A percentile compares a stretch with the other conserved stretches of the same genome.
These are phyloP conservation scores for Parthenolecanium corni DNA, from an alignment of 2,888 invertebrate species.

Conservation along the genomic window DNA sequence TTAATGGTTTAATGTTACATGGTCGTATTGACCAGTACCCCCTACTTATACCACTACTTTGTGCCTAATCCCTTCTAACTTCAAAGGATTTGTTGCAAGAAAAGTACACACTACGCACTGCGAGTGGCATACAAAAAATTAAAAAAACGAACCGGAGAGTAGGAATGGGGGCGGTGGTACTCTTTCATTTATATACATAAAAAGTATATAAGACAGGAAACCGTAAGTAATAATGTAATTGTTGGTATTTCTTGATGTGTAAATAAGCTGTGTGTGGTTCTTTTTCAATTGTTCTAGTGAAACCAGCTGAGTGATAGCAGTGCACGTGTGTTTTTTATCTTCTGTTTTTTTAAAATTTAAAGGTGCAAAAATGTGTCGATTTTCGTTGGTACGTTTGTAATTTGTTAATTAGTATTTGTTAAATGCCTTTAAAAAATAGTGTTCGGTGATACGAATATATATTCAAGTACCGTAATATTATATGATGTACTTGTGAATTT, in stretches of 20 bases:
- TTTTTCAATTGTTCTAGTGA: constrained; percentile 4
- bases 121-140: constrained; percentile 9
- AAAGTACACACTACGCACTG: not conserved
- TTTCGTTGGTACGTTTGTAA: constrained; percentile 20
- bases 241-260: constrained; percentile 16
- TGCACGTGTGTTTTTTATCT: not conserved
- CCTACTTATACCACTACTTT: not conserved
- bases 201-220: constrained; percentile 27
- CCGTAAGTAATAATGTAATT: constrained; percentile 19
- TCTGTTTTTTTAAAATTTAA: not conserved
- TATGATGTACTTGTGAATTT: too few relatives aligned
- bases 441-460: too few relatives aligned
- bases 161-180: constrained; percentile 25
- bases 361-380: constrained; percentile 24
- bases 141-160: constrained; percentile 9
- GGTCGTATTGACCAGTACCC: constrained; percentile 1
- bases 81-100: constrained; percentile 14
- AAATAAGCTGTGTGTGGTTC: constrained; percentile 20
- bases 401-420: too few relatives aligned
- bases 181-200: constrained; percentile 16
- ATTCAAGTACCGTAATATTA: too few relatives aligned
- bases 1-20: constrained; percentile 24
- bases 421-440: too few relatives aligned
- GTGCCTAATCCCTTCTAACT: constrained; percentile 20
- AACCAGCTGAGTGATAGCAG: not conserved